phyloP scores from a whole-genome alignment of 2,797 vertebrate species.

The Scolopax rusticola region DNA sequence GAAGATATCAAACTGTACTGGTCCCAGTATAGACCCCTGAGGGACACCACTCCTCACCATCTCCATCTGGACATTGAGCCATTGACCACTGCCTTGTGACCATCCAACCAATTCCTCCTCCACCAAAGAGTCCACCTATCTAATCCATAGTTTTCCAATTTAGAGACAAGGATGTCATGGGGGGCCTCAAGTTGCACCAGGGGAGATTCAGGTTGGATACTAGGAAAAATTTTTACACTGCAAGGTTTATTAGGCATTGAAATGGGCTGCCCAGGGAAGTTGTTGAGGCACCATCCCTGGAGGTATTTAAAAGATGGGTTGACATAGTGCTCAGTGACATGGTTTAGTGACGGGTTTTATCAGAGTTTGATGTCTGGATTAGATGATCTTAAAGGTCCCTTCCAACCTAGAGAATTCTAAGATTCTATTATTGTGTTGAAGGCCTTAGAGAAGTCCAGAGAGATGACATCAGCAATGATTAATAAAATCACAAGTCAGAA shows the following conservation, averaged over 20 bases:
- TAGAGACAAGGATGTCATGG: neutral
- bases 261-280: too few species aligned
- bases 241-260: too few species aligned
- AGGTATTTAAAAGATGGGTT: too few species aligned
- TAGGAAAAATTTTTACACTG: too few species aligned
- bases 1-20: neutral
- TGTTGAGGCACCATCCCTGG: too few species aligned
- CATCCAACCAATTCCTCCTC: neutral
- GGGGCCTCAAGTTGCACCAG: too few species aligned
- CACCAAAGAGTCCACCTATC: neutral
- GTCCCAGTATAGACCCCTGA: neutral
- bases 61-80: neutral
- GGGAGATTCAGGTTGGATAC: too few species aligned
- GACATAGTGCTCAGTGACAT: too few species aligned
- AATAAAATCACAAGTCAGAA: neutral
- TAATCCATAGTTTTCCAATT: neutral
- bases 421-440: neutral
- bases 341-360: too few species aligned
- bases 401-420: too few species aligned
- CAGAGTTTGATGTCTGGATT: too few species aligned
- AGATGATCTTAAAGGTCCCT: too few species aligned
- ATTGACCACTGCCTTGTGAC: neutral
- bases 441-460: neutral
- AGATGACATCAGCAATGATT: neutral
- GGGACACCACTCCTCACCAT: neutral